Base-by-base conservation (phyloP, 2,113 vertebrate genomes). In the Platanista minor region DNA sequence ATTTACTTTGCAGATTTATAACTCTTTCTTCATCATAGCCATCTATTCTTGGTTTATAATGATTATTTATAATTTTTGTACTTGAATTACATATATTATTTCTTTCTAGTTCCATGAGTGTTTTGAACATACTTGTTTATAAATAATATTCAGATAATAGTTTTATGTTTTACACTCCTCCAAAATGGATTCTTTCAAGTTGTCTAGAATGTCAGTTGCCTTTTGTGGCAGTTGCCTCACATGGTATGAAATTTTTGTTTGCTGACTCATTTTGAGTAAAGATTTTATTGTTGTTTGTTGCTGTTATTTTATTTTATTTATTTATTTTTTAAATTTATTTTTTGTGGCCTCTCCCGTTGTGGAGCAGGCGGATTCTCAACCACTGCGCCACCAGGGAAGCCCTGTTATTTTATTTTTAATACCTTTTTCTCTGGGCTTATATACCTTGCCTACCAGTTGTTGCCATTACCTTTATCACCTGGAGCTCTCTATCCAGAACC, bases 11-110 rank as follows among this genome's bases (percentile, higher is more conserved):
- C 5, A 91, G 29, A 52, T 87, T 86, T 94, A 41, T 66, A 49
- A 29, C 27, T 80, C 39, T 84, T 84, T 80, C 39, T 84, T 84
- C 29, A 46, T 52, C 29, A n/a, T 59, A 62, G 49, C 27, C 41
- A 43, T 90, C 23, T 67, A 9, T 54, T 93, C 25, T 83, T 46
- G 27, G 31, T 33, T 90, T 84, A 41, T 90, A 80, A 49, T 6
- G 41, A 84, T 87, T 81, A 46, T 86, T 90, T 90, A 78, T 49
- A 69, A 69, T 74, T 87, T 95, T 91, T 80, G 41, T 64, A 90
- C 13, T 84, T 52, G 29, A 67, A 33, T 84, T 87, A 57, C 49
- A 15, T 66, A 5, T 64, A 39, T 31, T 54, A 14, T 75, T 71
- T 69, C 11, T 88, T 23, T 61, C 39, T 46, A 85, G 33, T 89